A percentile compares a stretch with the other conserved stretches of the same genome.
These are phyloP conservation scores for Osedax frankpressi DNA, from an alignment of 2,888 invertebrate species.

Conservation along the genomic window DNA sequence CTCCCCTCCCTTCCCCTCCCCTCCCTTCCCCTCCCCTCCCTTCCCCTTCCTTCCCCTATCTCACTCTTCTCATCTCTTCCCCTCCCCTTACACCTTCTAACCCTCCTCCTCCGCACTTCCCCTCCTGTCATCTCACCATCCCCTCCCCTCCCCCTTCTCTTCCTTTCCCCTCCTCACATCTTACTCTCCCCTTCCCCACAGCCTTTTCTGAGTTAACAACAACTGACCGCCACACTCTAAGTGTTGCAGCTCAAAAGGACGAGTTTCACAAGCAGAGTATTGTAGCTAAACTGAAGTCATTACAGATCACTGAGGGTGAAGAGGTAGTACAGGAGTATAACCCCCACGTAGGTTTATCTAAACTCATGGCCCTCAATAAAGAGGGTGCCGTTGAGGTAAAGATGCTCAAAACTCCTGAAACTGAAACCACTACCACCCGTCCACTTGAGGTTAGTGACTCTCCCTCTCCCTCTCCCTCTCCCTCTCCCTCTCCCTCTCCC, in stretches of 20 bases:
- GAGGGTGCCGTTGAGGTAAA: not conserved
- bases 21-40: not conserved
- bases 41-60: not conserved
- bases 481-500: not conserved
- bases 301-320: not conserved
- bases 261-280: not conserved
- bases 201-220: not conserved
- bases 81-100: not conserved
- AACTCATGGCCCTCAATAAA: not conserved
- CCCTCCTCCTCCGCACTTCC: not conserved
- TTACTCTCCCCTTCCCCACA: not conserved
- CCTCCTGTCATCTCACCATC: not conserved
- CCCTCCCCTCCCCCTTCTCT: not conserved
- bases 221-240: not conserved
- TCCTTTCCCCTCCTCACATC: not conserved
- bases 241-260: not conserved
- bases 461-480: not conserved
- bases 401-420: not conserved
- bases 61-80: not conserved
- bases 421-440: conserved; percentile 3
- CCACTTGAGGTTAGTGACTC: not conserved
- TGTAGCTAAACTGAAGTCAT: not conserved
- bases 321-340: not conserved
- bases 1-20: not conserved
- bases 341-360: not conserved